Base-by-base conservation (phyloP, 2,888 invertebrate genomes). In the Hirtodrosophila cameraria region DNA sequence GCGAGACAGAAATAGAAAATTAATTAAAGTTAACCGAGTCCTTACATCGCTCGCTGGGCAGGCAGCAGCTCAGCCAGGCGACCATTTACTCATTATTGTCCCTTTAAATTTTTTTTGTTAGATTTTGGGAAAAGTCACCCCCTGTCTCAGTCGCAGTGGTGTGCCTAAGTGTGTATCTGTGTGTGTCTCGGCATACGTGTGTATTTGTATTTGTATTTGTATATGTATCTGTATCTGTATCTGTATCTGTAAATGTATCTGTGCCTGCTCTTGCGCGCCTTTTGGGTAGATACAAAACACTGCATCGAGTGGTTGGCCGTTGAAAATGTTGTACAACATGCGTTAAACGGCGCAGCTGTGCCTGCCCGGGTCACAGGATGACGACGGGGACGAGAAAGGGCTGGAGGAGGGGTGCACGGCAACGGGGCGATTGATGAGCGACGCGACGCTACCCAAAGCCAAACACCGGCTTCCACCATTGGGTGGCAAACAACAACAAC, bases 251-350 rank as follows among this genome's bases (percentile, higher is more conserved):
- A 46, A 13, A 13, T 33, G 20, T 62, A 15, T n/a, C n/a, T n/a
- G 23, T 6, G 33, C 35, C 15, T 1, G 49, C 11, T 13, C 41
- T 35, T 64, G 70, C 63, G 63, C 54, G 74, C 74, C 77, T 66
- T 74, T 60, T 49, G 75, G 62, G 75, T 74, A 73, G 78, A 75
- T 78, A 77, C 75, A 73, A 70, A 35, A 73, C 72, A 71, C 50
- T 70, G 70, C 66, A 73, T 43, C 76, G 80, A 81, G 80, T 86
- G 80, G 83, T 86, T 75, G 86, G 73, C 76, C 76, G 76, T 79
- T 86, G 60, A 78, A 80, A 77, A 79, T 2, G 84, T 86, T 83
- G 83, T 82, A 79, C 67, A 79, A 83, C 86, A 86, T 63, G 84
- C 76, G 84, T 78, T 80, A 83, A 86, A 83, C 54, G 80, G 65